Percentiles rank a stretch among this genome's conserved stretches.
phyloP scores from a whole-genome alignment of 2,797 vertebrate species.

The Fringilla coelebs region DNA sequence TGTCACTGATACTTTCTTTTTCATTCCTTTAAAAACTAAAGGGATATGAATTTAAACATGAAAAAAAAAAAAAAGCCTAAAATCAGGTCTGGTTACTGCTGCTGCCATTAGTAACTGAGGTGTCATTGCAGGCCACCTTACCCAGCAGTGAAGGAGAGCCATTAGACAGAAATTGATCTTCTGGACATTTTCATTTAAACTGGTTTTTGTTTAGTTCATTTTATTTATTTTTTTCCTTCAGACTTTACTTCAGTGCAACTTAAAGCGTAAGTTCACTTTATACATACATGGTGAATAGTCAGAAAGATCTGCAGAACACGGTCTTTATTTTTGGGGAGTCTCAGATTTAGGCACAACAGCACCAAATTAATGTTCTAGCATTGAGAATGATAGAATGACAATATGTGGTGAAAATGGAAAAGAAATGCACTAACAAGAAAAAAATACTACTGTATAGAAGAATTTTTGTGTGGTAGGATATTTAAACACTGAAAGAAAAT shows the following conservation, averaged over 20 bases:
- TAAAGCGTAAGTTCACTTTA: not conserved
- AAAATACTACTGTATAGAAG: not conserved
- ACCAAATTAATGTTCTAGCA: not conserved
- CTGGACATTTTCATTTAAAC: not conserved
- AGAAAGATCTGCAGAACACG: not conserved
- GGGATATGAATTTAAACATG: not conserved
- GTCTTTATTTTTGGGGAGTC: not conserved
- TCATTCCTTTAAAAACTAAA: not conserved
- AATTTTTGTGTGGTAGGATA: not conserved
- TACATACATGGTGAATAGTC: not conserved
- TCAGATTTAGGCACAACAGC: not conserved
- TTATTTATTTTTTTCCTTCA: not conserved
- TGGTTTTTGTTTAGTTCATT: not conserved
- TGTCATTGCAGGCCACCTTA: not conserved
- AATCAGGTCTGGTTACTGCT: not conserved
- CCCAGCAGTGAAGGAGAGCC: not conserved
- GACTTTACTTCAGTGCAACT: not conserved
- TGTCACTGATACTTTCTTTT: not conserved
- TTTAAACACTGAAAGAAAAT: not conserved
- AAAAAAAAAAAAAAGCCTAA: not conserved
- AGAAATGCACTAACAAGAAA: not conserved
- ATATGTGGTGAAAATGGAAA: not conserved
- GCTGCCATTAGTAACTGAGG: not conserved
- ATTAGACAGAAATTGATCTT: not conserved
- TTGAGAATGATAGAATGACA: not conserved